A percentile compares a stretch with the other conserved stretches of the same genome.
phyloP scores from a whole-genome alignment of 2,888 invertebrate genomes.

The Dynastes hyllus region DNA sequence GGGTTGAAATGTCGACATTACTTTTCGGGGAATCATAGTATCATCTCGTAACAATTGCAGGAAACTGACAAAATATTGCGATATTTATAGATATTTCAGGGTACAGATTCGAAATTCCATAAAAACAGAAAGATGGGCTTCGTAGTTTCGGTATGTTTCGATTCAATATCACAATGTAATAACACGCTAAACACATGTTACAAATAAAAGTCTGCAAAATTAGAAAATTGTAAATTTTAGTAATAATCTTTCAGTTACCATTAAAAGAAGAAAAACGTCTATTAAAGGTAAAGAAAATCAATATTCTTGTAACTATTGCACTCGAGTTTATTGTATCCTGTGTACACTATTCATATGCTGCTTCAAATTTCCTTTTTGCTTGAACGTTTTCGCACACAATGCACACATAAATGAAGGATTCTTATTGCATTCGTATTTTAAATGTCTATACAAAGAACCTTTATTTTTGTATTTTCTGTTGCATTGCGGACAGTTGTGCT shows the following conservation, averaged over 20 bases:
- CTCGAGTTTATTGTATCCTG: constrained; percentile 24
- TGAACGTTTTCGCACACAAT: constrained; percentile 48
- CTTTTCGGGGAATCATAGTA: too few species aligned
- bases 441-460: constrained; percentile 53
- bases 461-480: constrained; percentile 54
- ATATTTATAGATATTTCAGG: too few species aligned
- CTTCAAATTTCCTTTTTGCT: constrained; percentile 48
- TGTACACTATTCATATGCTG: constrained; percentile 49
- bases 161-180: too few species aligned
- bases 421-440: constrained; percentile 52
- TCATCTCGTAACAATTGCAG: too few species aligned
- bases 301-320: not conserved
- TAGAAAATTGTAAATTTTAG: too few species aligned
- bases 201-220: too few species aligned
- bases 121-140: too few species aligned
- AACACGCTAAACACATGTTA: too few species aligned
- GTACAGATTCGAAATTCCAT: too few species aligned
- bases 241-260: not conserved
- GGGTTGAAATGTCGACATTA: too few species aligned
- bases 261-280: not conserved
- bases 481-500: constrained; percentile 54
- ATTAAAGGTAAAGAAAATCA: not conserved
- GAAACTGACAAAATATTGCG: too few species aligned
- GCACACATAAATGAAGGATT: constrained; percentile 47
- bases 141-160: too few species aligned